Evolutionary conservation across 2,113 vertebrate species (phyloP), one percentile per base, ranked within the genome.

Genomic region (Austrofundulus limnaeus): DNA sequence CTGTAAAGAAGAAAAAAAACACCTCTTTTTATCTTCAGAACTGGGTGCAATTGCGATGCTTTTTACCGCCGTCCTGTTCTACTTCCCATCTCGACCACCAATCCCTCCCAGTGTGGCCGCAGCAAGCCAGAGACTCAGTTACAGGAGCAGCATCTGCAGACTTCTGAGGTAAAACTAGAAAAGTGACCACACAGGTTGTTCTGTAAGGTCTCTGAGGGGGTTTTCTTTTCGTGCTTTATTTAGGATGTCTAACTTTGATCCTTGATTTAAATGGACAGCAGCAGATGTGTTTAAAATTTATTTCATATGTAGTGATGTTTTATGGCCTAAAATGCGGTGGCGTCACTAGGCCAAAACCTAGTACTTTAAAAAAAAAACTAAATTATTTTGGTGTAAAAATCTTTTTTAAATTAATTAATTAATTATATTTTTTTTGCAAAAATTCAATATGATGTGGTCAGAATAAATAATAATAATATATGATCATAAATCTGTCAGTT

Each of bases 61-160:
- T 20, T 98, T 97, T 81, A 88, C 85, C 0, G 94, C 93, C 2
- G 91, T 96, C 0, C 70, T 98, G 58, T 87, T 94, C 48, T 98
- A 98, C 69, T 99, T 98, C 86, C 97, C 97, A 13, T 93, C 97
- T 0, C 94, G 95, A 2, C 97, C 97, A 21, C 96, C 96, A 0
- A 79, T 95, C 50, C 97, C 96, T 54, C 97, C 97, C 68, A 99
- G 97, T 0, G 94, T 99, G 62, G 96, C 97, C 21, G 96, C 97
- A 1, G 97, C 96, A 0, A 97, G 96, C 83, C 96, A 96, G 67
- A 90, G 96, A 16, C 94, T 99, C 61, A 95, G 95, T 77, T 99
- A 99, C 78, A 91, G 95, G 73, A 96, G 90, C 85, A 98, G 96
- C 84, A 96, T 98, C 82, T 95, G 94, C 89, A 92, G 93, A 53